Percentiles rank a stretch among this genome's conserved stretches.
phyloP scores from a whole-genome alignment of 1,140 invertebrate species.

The Lucilia cuprina region DNA sequence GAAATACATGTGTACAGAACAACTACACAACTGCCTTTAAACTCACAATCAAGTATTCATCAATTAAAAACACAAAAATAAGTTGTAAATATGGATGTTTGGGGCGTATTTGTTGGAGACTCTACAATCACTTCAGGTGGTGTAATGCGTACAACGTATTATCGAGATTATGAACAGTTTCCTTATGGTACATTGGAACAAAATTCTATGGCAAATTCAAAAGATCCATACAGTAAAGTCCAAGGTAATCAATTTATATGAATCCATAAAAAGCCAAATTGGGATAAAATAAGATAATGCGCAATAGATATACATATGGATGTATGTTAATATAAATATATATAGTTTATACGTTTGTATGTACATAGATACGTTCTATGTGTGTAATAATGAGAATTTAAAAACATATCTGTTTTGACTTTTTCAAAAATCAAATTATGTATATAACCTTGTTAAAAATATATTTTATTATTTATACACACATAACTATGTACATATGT shows the following conservation, averaged over 20 bases:
- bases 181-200: conserved; percentile 59
- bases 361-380: no score
- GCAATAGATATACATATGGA: no score
- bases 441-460: no score
- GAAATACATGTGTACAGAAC: background rate
- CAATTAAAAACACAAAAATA: background rate
- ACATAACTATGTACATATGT: no score
- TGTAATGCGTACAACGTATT: conserved; percentile 62
- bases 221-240: conserved; percentile 59
- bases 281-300: no score
- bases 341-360: no score
- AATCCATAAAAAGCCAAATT: no score
- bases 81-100: conserved; percentile 53
- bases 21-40: background rate
- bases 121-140: conserved; percentile 63
- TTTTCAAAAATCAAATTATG: no score
- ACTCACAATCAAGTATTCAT: background rate
- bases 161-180: conserved; percentile 65
- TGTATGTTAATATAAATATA: no score
- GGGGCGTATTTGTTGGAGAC: conserved; percentile 59
- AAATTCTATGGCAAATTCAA: conserved; percentile 43
- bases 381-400: no score
- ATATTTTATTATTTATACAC: no score
- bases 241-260: conserved; percentile 50
- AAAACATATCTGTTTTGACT: no score